phyloP scores from a whole-genome alignment of 2,113 vertebrate genomes.

The Lamprologus ornatipinnis region DNA sequence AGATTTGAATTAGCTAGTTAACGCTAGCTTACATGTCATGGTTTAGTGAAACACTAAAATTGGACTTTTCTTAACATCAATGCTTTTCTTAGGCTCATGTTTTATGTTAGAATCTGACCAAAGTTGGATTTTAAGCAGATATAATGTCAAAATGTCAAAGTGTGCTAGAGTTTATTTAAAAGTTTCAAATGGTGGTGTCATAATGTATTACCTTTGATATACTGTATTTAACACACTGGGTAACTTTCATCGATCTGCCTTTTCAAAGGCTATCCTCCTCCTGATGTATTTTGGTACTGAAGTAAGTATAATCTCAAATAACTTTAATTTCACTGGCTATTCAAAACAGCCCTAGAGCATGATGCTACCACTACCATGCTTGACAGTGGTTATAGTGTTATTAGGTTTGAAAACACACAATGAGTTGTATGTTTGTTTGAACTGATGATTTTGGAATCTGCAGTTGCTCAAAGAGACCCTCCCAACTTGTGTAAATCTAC shows the following conservation, averaged over 20 bases:
- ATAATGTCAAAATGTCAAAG: not conserved
- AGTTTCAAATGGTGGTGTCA: not conserved
- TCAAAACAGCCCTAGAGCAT: not conserved
- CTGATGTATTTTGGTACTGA: not conserved
- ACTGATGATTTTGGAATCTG: not conserved
- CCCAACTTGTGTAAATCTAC: not conserved
- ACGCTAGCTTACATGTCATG: not conserved
- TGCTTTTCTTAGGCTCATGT: not conserved
- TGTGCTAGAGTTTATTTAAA: not conserved
- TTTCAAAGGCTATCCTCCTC: not conserved
- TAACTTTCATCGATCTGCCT: not conserved
- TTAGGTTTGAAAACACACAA: not conserved
- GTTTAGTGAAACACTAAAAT: not conserved
- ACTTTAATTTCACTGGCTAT: not conserved
- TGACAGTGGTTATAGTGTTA: rapidly evolving
- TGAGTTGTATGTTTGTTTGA: not conserved
- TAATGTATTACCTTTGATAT: not conserved
- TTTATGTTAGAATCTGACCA: not conserved
- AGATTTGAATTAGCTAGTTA: not conserved
- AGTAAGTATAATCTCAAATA: not conserved
- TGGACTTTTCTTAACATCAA: not conserved
- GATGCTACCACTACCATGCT: not conserved
- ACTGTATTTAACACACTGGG: not conserved
- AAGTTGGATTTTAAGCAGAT: not conserved
- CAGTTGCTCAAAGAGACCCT: not conserved